phyloP scores from a whole-genome alignment of 2,113 vertebrate genomes.

The Callospermophilus lateralis region DNA sequence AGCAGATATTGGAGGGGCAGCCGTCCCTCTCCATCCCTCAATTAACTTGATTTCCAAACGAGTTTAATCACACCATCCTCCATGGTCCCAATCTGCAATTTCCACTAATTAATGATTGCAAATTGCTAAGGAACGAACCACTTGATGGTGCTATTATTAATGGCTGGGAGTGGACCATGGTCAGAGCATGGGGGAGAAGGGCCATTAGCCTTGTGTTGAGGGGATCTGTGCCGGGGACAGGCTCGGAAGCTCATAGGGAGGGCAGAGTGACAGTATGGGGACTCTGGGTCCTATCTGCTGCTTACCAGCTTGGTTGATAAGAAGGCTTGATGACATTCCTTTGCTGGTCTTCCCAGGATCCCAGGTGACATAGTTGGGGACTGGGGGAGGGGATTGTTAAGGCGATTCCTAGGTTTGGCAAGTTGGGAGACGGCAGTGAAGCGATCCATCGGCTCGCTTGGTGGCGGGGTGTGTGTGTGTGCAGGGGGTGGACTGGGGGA shows the following conservation, averaged over 20 bases:
- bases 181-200: not conserved
- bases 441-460: not conserved
- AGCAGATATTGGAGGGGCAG: not conserved
- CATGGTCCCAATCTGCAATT: constrained; percentile 69
- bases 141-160: constrained; percentile 70
- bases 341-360: not conserved
- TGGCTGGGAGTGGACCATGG: constrained; percentile 54
- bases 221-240: not conserved
- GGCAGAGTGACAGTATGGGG: not conserved
- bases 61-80: constrained; percentile 69
- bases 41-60: constrained; percentile 71
- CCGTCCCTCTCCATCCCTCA: constrained; percentile 39
- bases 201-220: constrained; percentile 30
- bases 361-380: not conserved
- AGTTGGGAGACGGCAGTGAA: not conserved
- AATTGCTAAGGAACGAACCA: constrained; percentile 72
- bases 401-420: not conserved
- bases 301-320: not conserved
- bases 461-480: not conserved
- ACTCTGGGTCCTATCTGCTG: not conserved
- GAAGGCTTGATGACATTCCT: not conserved
- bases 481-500: not conserved
- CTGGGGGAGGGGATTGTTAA: not conserved
- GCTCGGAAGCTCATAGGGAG: not conserved
- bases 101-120: constrained; percentile 78